Evolutionary conservation across 2,888 invertebrate genomes (phyloP).

Genomic region (Sesia bembeciformis): DNA sequence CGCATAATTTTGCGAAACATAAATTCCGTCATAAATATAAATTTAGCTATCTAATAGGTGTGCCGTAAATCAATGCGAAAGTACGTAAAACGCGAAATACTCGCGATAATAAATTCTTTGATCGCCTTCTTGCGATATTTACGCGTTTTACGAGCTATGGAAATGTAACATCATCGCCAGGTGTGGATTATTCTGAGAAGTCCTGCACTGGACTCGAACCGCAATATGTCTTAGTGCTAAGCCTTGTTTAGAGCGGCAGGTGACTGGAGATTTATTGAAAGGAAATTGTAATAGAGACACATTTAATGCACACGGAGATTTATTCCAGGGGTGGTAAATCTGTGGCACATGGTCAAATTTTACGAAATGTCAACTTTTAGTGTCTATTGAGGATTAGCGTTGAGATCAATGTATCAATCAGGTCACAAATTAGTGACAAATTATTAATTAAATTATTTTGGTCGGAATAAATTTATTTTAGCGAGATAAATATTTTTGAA

Average conservation of each 20-base stretch:
- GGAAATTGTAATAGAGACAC: not conserved
- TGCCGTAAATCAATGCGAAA: not conserved
- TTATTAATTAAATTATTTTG: too few relatives aligned
- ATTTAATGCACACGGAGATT: too few relatives aligned
- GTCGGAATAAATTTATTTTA: too few relatives aligned
- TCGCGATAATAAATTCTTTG: not conserved
- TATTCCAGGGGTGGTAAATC: too few relatives aligned
- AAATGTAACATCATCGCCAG: conserved; percentile 7
- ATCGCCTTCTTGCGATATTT: not conserved
- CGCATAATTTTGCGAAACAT: too few relatives aligned
- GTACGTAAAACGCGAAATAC: not conserved
- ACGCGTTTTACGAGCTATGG: not conserved
- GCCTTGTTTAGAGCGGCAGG: conserved; percentile 28
- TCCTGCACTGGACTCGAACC: conserved; percentile 2
- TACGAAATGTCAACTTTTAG: too few relatives aligned
- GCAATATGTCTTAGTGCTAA: conserved; percentile 18
- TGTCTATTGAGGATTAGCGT: too few relatives aligned
- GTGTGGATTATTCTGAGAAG: conserved; percentile 17
- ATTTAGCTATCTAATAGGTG: not conserved
- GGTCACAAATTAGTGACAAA: too few relatives aligned
- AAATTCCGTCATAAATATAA: not conserved
- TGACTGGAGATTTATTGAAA: conserved; percentile 8
- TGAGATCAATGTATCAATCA: too few relatives aligned
- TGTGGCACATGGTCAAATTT: too few relatives aligned
- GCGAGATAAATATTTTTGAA: too few relatives aligned